phyloP scores from a whole-genome alignment of 2,888 invertebrate genomes.

The Drosophila koepferae region DNA sequence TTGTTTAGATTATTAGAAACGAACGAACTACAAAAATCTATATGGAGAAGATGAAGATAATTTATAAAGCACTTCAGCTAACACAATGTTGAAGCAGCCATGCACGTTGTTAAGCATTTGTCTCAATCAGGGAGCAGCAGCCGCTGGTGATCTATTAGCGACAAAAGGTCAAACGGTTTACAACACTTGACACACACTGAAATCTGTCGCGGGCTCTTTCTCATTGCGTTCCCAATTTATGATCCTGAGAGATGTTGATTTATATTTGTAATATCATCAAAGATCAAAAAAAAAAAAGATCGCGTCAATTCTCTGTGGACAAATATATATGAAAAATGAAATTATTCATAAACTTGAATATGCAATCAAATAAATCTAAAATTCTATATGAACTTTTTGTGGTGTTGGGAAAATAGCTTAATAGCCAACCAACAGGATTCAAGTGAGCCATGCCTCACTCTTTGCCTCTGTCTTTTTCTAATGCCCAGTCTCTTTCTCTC shows the following conservation, averaged over 20 bases:
- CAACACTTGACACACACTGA: slow-evolving; percentile 32
- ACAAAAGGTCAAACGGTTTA: slow-evolving; percentile 44
- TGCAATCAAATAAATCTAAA: too few relatives aligned
- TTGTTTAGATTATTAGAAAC: slow-evolving; percentile 73
- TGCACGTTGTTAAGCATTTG: slow-evolving; percentile 59
- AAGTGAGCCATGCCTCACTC: too few relatives aligned
- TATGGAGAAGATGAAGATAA: slow-evolving; percentile 63
- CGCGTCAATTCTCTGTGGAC: not conserved
- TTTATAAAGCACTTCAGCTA: slow-evolving; percentile 73
- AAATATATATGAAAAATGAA: too few relatives aligned
- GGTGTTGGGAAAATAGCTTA: not conserved
- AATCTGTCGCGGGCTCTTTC: not conserved
- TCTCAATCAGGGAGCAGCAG: slow-evolving; percentile 64
- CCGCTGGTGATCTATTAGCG: slow-evolving; percentile 58
- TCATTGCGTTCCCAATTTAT: not conserved
- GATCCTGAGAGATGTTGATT: not conserved
- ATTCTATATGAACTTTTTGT: not conserved
- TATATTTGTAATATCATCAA: not conserved
- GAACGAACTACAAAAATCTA: slow-evolving; percentile 59
- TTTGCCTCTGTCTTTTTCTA: too few relatives aligned
- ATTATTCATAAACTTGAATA: not conserved
- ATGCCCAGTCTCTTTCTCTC: not conserved
- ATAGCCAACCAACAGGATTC: not conserved
- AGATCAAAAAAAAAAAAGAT: slow-evolving; percentile 1
- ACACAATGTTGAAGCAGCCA: slow-evolving; percentile 6